phyloP scores from a whole-genome alignment of 2,888 invertebrate genomes.

The Latrodectus hesperus region DNA sequence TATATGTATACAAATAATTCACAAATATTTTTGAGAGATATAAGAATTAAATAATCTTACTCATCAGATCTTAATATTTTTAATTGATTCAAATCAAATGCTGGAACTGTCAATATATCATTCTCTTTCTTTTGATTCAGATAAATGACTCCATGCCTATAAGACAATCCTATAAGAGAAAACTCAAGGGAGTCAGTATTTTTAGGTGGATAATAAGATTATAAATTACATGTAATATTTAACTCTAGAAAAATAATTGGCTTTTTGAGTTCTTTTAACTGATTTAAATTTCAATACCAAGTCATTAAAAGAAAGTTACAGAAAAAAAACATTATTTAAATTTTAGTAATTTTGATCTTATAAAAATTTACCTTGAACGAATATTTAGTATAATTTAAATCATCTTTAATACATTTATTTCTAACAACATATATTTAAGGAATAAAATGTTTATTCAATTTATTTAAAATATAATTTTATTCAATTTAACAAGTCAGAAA shows the following conservation, averaged over 20 bases:
- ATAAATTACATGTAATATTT: not conserved
- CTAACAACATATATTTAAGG: too few species aligned
- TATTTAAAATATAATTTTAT: too few species aligned
- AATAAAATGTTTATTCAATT: too few species aligned
- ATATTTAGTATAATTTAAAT: too few species aligned
- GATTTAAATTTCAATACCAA: not conserved
- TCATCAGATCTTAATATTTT: conserved; percentile 31
- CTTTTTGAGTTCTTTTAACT: not conserved
- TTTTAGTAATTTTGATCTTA: too few species aligned
- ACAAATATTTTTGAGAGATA: too few species aligned
- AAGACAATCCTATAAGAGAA: conserved; percentile 83
- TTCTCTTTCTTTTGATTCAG: conserved; percentile 71
- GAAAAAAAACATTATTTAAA: too few species aligned
- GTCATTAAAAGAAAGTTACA: too few species aligned
- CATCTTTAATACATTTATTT: too few species aligned
- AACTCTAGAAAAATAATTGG: not conserved
- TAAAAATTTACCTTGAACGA: too few species aligned
- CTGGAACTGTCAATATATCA: conserved; percentile 77
- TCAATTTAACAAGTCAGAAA: too few species aligned
- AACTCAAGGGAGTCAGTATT: conserved; percentile 1
- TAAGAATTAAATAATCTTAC: conserved; percentile 16
- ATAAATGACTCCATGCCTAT: conserved; percentile 82
- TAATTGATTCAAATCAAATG: conserved; percentile 80
- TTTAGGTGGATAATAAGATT: not conserved
- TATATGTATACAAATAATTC: too few species aligned